Base-by-base conservation (phyloP, 2,113 vertebrate species). In the Sylvilagus bachmani region DNA sequence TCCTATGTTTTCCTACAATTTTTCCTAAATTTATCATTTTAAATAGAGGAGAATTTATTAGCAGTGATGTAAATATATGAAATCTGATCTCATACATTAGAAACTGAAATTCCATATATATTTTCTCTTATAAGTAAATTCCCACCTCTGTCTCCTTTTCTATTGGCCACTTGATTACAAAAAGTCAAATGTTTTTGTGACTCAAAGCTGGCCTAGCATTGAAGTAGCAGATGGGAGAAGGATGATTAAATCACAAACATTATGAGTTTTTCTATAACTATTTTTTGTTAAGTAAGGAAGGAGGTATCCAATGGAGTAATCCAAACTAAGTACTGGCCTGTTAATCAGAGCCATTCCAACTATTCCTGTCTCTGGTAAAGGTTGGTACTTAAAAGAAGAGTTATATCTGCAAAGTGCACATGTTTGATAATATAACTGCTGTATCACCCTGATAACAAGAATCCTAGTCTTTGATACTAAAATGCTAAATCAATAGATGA, bases 1-100 rank as follows among this genome's bases (percentile, higher is more conserved):
- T 89, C 81, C 24, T 49, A 31, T 70, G n/a, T 38, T 38, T 38
- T 38, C 38, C 38, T 38, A 38, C 38, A 38, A 3, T 38, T 90
- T 96, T 87, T 70, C 24, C 22, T 77, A 80, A 70, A 44, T 90
- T 73, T 81, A 64, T 53, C 74, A 22, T 51, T 77, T 93, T 44
- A 93, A 94, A 19, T 19, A 75, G 7, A 61, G 61, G 38, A 58
- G 10, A 38, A 87, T 77, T 90, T 64, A 53, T 71, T 80, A 83
- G 22, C 16, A 85, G 64, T 25, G 29, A 81, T n/a, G 12, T 31
- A 77, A 33, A 31, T 29, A 1, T 69, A 38, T 66, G 13, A 90
- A 92, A 85, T 64, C 62, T 80, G 66, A 74, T 79, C 87, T 61
- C 92, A 58, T 19, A 92, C 25, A 17, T 51, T 77, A 82, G 29